Base-by-base conservation (phyloP, 2,797 vertebrate species). In the Pseudocheirus occidentalis region DNA sequence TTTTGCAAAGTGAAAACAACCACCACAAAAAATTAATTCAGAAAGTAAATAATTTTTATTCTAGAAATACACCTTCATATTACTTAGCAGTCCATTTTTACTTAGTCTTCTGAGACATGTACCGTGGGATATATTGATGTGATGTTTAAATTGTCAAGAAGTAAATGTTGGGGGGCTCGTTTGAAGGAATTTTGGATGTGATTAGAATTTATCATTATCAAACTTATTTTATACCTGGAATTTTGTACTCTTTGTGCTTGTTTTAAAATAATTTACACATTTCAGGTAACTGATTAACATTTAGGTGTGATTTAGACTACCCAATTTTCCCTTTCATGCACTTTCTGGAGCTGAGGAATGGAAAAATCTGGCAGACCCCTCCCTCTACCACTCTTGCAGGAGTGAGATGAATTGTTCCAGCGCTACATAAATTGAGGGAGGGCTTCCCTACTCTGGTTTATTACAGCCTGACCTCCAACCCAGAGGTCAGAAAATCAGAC, bases 401-500 rank as follows among this genome's bases (percentile, higher is more conserved):
- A 94, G 53, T 93, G 16, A 94, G 92, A 95, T 97, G 90, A 91
- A 96, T 98, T 96, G 94, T 95, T 92, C 91, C 3, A 31, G 93
- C 87, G 66, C 29, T 57, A 50, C 95, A 96, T 97, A 97, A 98
- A 97, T 97, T 97, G 96, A 96, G 62, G 93, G 95, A 97, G 94
- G 92, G 91, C 96, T 97, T 96, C 94, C 91, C 94, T 50, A 90
- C 46, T 95, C n/a, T 46, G 96, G 96, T 97, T 97, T 96, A 97
- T 98, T 98, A 96, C 34, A 90, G 93, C 91, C 96, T 97, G 96
- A 97, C 97, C 97, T 97, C 94, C 73, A 96, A 93, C 96, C 94
- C 94, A 93, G 95, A 90, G 97, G 96, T 98, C 97, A 96, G 97
- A 95, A 95, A 94, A 93, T 95, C 96, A 96, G 91, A 93, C 95